Percentiles rank a stretch among this genome's conserved stretches.
These are phyloP conservation scores for Corynorhinus townsendii DNA, from an alignment of 2,113 vertebrate species.

Conservation along the genomic window DNA sequence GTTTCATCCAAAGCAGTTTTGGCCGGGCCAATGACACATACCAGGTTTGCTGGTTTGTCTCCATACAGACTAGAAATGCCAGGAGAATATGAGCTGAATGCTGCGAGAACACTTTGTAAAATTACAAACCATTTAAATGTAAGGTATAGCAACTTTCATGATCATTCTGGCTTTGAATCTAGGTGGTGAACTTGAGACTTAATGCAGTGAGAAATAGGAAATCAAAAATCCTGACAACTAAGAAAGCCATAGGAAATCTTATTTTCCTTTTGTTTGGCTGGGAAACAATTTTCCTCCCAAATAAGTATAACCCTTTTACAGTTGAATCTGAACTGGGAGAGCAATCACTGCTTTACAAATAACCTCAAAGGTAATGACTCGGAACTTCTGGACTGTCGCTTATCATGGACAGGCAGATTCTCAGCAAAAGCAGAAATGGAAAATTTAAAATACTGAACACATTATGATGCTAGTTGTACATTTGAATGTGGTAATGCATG, in stretches of 20 bases:
- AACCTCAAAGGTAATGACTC: neutral
- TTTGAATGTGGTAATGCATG: neutral
- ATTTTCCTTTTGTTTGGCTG: conserved; percentile 2
- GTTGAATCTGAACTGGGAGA: neutral
- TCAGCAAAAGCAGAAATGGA: neutral
- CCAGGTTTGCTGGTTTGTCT: neutral
- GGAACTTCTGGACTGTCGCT: neutral
- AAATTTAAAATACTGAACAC: neutral
- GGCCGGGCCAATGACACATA: neutral
- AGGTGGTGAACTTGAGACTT: neutral
- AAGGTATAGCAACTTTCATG: neutral
- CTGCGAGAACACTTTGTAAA: neutral
- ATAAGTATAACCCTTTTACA: neutral
- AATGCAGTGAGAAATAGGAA: neutral
- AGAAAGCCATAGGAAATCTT: neutral
- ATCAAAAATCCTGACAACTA: neutral
- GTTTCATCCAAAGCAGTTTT: neutral
- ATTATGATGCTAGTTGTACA: neutral
- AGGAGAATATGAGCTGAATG: neutral
- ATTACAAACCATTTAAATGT: neutral
- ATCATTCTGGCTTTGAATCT: neutral
- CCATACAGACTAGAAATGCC: neutral
- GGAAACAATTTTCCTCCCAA: neutral
- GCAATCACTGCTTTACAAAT: neutral
- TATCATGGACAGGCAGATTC: neutral